A percentile compares a stretch with the other conserved stretches of the same genome.
Conservation (phyloP, 2,113 vertebrate species). For the Podilymbus podiceps region DNA sequence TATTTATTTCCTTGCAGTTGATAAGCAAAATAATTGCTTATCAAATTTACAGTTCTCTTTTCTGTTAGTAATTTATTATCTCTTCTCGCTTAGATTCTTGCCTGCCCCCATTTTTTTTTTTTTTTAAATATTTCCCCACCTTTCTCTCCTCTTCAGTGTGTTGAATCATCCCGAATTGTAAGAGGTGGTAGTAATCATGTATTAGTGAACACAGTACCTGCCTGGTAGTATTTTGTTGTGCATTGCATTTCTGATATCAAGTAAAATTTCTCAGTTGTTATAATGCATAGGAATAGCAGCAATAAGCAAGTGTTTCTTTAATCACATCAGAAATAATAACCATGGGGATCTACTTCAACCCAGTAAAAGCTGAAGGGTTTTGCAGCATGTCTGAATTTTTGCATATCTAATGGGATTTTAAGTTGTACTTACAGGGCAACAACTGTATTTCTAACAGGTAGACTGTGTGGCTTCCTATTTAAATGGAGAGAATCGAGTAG, state of each 20-base stretch:
- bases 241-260: not conserved
- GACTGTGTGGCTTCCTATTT: not conserved
- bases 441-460: not conserved
- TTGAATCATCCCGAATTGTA: not conserved
- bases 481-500: not conserved
- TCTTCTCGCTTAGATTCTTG: not conserved
- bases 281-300: not conserved
- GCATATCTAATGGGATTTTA: not conserved
- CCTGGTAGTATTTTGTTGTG: not conserved
- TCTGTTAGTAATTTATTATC: not conserved
- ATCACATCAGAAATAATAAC: not conserved
- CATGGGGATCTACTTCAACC: not conserved
- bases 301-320: not conserved
- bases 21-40: slow-evolving; percentile 27
- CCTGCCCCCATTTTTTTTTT: not conserved
- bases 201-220: not conserved
- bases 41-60: not conserved
- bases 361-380: not conserved
- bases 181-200: not conserved
- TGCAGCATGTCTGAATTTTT: not conserved
- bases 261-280: not conserved
- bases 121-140: not conserved
- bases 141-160: not conserved
- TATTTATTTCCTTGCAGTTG: not conserved
- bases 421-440: not conserved